These are phyloP conservation scores for Nomada lathburiana DNA, from an alignment of 2,888 invertebrate genomes.

Conservation along the genomic window DNA sequence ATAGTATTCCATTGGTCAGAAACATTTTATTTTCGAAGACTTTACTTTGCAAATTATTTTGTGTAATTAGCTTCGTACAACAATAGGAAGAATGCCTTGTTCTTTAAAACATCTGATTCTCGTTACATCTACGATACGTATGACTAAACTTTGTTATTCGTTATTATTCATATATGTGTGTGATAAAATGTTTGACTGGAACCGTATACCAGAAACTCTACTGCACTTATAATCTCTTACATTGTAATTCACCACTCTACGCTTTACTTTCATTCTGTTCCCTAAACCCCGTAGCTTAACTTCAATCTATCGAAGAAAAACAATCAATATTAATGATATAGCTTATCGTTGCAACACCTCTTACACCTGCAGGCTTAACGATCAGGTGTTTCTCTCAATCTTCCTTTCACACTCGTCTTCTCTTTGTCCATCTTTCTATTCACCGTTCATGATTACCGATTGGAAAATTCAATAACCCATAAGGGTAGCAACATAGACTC, in stretches of 20 bases:
- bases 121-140: too few relatives aligned
- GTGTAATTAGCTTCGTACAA: too few relatives aligned
- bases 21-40: too few relatives aligned
- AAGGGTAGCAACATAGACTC: conserved; percentile 54
- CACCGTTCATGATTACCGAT: conserved; percentile 39
- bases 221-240: neutral
- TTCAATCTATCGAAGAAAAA: neutral
- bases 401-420: too few relatives aligned
- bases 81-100: too few relatives aligned
- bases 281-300: neutral
- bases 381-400: neutral
- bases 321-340: conserved; percentile 5
- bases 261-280: neutral
- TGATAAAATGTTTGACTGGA: neutral
- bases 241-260: neutral
- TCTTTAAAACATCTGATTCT: too few relatives aligned
- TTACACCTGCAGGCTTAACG: neutral
- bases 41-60: too few relatives aligned
- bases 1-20: too few relatives aligned
- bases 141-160: too few relatives aligned
- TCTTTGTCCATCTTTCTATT: conserved; percentile 15
- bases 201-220: neutral
- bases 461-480: conserved; percentile 61
- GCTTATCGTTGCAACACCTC: neutral
- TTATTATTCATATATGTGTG: too few relatives aligned